These are phyloP conservation scores for Ametastegia equiseti DNA, from an alignment of 2,888 invertebrate genomes.

Conservation along the genomic window DNA sequence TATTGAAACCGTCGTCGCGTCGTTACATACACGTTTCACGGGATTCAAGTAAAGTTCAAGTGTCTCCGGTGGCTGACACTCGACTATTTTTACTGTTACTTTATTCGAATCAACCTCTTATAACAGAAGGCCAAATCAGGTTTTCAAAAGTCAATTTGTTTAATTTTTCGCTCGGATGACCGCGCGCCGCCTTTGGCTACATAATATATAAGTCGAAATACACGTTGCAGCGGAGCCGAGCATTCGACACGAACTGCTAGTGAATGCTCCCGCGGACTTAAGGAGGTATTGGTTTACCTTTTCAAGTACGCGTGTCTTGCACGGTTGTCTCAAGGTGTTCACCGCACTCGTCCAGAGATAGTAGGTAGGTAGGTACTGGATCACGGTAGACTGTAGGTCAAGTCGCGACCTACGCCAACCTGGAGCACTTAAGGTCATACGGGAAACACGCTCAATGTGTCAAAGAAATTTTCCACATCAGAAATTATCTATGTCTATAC, in stretches of 20 bases:
- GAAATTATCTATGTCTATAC: no score
- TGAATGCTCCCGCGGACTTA: constrained; percentile 43
- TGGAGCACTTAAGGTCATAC: constrained; percentile 44
- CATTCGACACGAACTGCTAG: constrained; percentile 47
- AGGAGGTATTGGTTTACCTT: constrained; percentile 41
- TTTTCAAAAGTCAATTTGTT: constrained; percentile 35
- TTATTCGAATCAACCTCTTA: constrained; percentile 25
- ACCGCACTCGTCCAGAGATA: neutral
- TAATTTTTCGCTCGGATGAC: constrained; percentile 34
- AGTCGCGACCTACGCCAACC: constrained; percentile 67
- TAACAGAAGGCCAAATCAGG: constrained; percentile 11
- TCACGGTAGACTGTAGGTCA: constrained; percentile 66
- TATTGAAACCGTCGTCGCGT: neutral
- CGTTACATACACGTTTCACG: neutral
- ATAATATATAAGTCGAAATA: constrained; percentile 37
- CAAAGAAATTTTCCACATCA: neutral
- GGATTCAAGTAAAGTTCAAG: neutral
- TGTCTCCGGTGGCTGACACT: neutral
- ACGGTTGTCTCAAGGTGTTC: constrained; percentile 33
- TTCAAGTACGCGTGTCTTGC: constrained; percentile 44
- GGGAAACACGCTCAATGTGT: constrained; percentile 14
- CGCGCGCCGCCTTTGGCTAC: constrained; percentile 28
- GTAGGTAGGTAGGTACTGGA: neutral
- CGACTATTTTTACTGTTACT: constrained; percentile 33
- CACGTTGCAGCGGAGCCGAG: constrained; percentile 43